Percentiles rank a stretch among this genome's conserved stretches.
Evolutionary conservation across 1,140 invertebrate genomes (phyloP).

Genomic region (Diabrotica undecimpunctata): DNA sequence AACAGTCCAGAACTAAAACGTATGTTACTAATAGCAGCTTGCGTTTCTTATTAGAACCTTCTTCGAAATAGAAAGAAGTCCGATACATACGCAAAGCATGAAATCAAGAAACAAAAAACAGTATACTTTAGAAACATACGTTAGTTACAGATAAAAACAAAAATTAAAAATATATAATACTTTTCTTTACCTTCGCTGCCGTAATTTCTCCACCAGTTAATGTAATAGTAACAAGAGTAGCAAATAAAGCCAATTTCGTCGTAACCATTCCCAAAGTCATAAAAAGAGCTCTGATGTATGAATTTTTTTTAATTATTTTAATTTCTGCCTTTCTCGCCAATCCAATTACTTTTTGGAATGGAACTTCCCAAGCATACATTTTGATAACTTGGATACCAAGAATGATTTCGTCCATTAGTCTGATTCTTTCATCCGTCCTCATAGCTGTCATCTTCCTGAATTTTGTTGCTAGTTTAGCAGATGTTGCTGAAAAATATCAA

Average conservation of each 20-base stretch:
- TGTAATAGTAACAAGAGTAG: slow-evolving; percentile 59
- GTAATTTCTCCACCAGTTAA: slow-evolving; percentile 53
- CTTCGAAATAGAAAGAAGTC: too few species aligned
- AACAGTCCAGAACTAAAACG: too few species aligned
- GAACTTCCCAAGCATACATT: slow-evolving; percentile 77
- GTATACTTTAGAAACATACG: too few species aligned
- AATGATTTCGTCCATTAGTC: slow-evolving; percentile 77
- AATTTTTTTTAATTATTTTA: slow-evolving; percentile 58
- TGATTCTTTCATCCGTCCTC: slow-evolving; percentile 70
- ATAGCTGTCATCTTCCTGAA: slow-evolving; percentile 60
- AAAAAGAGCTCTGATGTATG: slow-evolving; percentile 68
- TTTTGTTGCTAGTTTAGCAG: slow-evolving; percentile 62
- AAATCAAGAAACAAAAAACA: too few species aligned
- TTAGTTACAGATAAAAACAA: too few species aligned
- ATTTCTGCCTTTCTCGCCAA: slow-evolving; percentile 59
- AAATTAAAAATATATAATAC: too few species aligned
- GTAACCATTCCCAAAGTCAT: slow-evolving; percentile 70
- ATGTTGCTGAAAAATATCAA: slow-evolving; percentile 35
- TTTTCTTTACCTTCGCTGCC: slow-evolving; percentile 52
- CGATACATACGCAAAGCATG: too few species aligned
- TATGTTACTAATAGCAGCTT: too few species aligned
- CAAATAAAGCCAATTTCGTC: slow-evolving; percentile 63
- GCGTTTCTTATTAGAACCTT: too few species aligned
- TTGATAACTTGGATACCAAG: slow-evolving; percentile 72
- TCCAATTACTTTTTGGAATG: slow-evolving; percentile 61